Percentiles rank a stretch among this genome's conserved stretches.
Conservation (phyloP, 2,797 vertebrate genomes). For the Galaxias olidus region DNA sequence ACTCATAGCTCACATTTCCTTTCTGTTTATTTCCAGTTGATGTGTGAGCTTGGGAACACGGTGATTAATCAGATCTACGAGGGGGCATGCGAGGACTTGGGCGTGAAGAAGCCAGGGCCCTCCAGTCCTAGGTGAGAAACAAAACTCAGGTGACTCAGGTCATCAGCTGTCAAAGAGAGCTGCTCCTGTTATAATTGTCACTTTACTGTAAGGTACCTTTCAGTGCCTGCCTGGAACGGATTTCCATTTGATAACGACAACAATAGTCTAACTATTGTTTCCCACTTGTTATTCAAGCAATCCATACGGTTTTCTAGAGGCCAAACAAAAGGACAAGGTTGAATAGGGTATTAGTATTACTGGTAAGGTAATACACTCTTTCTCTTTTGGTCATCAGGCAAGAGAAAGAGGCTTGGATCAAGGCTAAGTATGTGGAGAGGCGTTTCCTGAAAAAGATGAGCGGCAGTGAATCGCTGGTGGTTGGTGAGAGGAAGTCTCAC, state of each 20-base stretch:
- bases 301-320: background rate
- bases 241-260: too few species aligned
- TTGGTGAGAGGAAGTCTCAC: constrained; percentile 78
- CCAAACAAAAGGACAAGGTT: background rate
- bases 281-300: too few species aligned
- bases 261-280: too few species aligned
- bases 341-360: background rate
- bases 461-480: constrained; percentile 61
- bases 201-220: too few species aligned
- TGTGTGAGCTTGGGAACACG: constrained; percentile 95
- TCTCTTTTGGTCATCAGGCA: constrained; percentile 71
- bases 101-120: constrained; percentile 87
- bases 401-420: constrained; percentile 98
- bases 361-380: background rate
- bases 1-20: background rate
- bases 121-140: constrained; percentile 84
- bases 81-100: constrained; percentile 83
- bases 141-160: background rate
- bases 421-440: constrained; percentile 94
- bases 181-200: too few species aligned
- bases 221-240: too few species aligned
- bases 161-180: too few species aligned
- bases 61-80: constrained; percentile 96
- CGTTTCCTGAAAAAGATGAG: constrained; percentile 89
- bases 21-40: constrained; percentile 77